phyloP scores from a whole-genome alignment of 2,888 invertebrate genomes.

The Volucella inflata region DNA sequence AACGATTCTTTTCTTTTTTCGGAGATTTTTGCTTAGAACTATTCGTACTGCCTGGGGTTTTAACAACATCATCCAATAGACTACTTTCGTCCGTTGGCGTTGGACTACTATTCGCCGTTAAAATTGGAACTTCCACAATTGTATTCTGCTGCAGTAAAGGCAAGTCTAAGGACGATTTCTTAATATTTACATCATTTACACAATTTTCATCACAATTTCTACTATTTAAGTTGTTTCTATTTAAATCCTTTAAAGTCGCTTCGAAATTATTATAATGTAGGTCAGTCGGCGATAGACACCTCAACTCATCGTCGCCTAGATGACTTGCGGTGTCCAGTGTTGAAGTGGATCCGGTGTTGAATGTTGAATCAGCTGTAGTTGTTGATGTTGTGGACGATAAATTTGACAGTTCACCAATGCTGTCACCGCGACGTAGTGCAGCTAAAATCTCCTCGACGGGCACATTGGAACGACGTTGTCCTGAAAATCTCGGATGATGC shows the following conservation, averaged over 20 bases:
- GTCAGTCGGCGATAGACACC: constrained; percentile 70
- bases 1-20: constrained; percentile 63
- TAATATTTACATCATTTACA: constrained; percentile 74
- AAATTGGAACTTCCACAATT: constrained; percentile 74
- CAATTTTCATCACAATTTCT: constrained; percentile 54
- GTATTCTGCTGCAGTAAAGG: constrained; percentile 78
- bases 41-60: constrained; percentile 64
- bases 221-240: constrained; percentile 55
- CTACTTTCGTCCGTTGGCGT: constrained; percentile 83
- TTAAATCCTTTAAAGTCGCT: constrained; percentile 48
- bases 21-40: constrained; percentile 73
- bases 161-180: constrained; percentile 79
- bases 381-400: constrained; percentile 75
- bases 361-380: constrained; percentile 75
- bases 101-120: constrained; percentile 81
- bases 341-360: constrained; percentile 73
- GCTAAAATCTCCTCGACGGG: constrained; percentile 84
- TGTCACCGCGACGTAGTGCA: constrained; percentile 82
- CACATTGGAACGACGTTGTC: constrained; percentile 85
- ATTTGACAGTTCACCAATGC: constrained; percentile 80
- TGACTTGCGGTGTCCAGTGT: constrained; percentile 70
- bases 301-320: constrained; percentile 66
- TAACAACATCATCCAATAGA: constrained; percentile 79
- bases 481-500: constrained; percentile 89
- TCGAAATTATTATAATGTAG: constrained; percentile 48